Conservation (phyloP, 1,140 invertebrate species). For the Hirudo medicinalis region DNA sequence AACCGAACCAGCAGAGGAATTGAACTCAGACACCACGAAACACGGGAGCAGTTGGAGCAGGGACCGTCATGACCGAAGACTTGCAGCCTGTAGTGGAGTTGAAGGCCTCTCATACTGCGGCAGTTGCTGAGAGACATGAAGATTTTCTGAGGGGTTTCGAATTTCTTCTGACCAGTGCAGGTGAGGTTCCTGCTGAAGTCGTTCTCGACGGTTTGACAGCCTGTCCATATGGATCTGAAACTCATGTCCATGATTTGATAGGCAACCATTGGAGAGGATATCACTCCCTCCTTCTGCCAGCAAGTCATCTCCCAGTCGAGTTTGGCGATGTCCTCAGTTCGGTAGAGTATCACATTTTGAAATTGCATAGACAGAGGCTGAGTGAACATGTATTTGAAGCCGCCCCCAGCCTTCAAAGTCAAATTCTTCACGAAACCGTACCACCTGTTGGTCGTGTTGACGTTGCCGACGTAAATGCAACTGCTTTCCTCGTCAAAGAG, state of each 20-base stretch:
- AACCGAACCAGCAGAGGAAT: no score
- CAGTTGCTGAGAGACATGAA: conserved; percentile 19
- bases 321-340: conserved; percentile 9
- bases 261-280: conserved; percentile 7
- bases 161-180: conserved; percentile 9
- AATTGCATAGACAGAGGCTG: conserved; percentile 19
- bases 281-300: conserved; percentile 21
- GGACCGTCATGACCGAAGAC: conserved; percentile 4
- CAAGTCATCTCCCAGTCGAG: conserved; percentile 15
- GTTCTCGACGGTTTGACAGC: conserved; percentile 5
- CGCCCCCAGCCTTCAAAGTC: conserved; percentile 13
- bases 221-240: conserved; percentile 18
- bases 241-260: conserved; percentile 20
- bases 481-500: not conserved
- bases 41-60: not conserved
- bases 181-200: not conserved
- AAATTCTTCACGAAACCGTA: conserved; percentile 19
- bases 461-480: conserved; percentile 17
- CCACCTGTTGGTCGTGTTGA: conserved; percentile 19
- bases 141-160: conserved; percentile 8
- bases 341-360: conserved; percentile 20
- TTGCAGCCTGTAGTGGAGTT: conserved; percentile 13
- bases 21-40: not conserved
- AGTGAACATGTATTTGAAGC: conserved; percentile 17
- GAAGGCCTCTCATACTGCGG: conserved; percentile 9